A percentile compares a stretch with the other conserved stretches of the same genome.
phyloP scores from a whole-genome alignment of 2,888 invertebrate species.

The Drosophila anomalata region DNA sequence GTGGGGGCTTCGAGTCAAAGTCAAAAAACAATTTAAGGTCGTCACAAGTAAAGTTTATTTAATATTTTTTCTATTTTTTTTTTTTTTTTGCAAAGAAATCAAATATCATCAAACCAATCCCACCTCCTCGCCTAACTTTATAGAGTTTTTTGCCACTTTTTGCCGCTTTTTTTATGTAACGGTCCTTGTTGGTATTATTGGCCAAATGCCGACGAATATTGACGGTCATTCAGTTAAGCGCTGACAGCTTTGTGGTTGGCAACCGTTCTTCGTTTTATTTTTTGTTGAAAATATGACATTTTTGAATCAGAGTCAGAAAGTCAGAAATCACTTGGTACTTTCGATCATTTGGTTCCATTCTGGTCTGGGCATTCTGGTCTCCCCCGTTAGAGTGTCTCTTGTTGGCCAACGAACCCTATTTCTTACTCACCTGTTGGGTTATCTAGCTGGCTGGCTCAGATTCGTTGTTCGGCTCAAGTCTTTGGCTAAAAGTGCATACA shows the following conservation, averaged over 20 bases:
- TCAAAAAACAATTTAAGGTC: slow-evolving; percentile 76
- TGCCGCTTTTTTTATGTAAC: slow-evolving; percentile 63
- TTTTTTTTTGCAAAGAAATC: slow-evolving; percentile 12
- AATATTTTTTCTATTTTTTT: slow-evolving; percentile 12
- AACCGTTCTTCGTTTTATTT: neutral
- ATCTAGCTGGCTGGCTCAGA: slow-evolving; percentile 16
- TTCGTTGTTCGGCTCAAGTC: slow-evolving; percentile 20
- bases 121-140: neutral
- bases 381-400: slow-evolving; percentile 6
- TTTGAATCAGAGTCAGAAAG: too few species aligned
- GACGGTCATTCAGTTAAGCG: slow-evolving; percentile 36
- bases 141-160: slow-evolving; percentile 6
- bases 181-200: slow-evolving; percentile 57
- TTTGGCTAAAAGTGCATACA: slow-evolving; percentile 63
- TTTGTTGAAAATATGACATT: too few species aligned
- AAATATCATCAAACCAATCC: slow-evolving; percentile 36
- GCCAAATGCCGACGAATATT: slow-evolving; percentile 21
- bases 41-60: slow-evolving; percentile 51
- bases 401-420: slow-evolving; percentile 27
- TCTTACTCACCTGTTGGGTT: slow-evolving; percentile 60
- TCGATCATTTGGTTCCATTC: neutral
- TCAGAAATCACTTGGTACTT: neutral
- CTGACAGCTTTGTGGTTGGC: slow-evolving; percentile 13
- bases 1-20: slow-evolving; percentile 64
- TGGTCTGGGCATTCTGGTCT: too few species aligned